Evolutionary conservation across 1,140 invertebrate species (phyloP).

Genomic region (Atta texana): DNA sequence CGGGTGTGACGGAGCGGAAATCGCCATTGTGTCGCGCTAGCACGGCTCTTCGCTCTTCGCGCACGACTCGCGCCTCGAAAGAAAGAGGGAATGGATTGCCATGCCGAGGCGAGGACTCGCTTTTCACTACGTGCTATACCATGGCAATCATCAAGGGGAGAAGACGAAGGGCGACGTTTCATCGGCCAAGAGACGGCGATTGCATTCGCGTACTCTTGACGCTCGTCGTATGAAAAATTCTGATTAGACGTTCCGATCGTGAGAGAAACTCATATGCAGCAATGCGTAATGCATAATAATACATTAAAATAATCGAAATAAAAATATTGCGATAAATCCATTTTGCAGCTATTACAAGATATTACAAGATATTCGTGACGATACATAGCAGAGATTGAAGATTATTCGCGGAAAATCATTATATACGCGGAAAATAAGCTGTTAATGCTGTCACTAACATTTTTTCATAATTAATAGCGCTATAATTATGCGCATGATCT

Average conservation of each 20-base stretch:
- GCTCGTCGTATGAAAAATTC: constrained; percentile 28
- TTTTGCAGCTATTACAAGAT: no score
- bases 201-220: constrained; percentile 35
- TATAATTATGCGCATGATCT: constrained; percentile 18
- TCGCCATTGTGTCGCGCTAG: constrained; percentile 72
- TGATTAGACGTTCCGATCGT: constrained; percentile 53
- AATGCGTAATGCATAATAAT: not conserved
- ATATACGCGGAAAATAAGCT: not conserved
- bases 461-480: constrained; percentile 42
- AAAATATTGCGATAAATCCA: not conserved
- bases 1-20: constrained; percentile 79
- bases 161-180: constrained; percentile 41
- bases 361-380: not conserved
- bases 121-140: constrained; percentile 48
- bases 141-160: constrained; percentile 45
- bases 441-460: not conserved
- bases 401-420: not conserved
- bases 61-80: constrained; percentile 56
- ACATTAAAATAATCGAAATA: not conserved
- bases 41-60: constrained; percentile 57
- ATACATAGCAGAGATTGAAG: not conserved
- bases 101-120: constrained; percentile 49
- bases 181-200: constrained; percentile 26
- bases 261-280: not conserved
- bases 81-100: constrained; percentile 52